These are phyloP conservation scores for Mus minutoides DNA, from an alignment of 2,797 vertebrate genomes.

Conservation along the genomic window DNA sequence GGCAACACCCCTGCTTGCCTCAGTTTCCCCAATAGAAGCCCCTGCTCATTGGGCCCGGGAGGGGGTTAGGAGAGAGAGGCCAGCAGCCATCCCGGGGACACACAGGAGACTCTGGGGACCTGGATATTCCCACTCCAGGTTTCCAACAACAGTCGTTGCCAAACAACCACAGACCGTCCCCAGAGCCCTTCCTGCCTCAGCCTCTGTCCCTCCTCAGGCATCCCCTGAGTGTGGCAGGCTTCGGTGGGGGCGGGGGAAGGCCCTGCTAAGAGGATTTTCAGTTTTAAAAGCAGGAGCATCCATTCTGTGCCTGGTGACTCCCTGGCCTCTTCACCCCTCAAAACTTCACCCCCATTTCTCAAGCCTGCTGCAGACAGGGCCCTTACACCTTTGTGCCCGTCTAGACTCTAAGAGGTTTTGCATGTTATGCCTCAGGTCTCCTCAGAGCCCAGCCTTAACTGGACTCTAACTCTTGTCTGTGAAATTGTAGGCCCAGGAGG, in stretches of 20 bases:
- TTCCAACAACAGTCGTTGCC: background rate
- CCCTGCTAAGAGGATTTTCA: background rate
- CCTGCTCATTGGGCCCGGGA: rapidly evolving
- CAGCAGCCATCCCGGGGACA: rapidly evolving
- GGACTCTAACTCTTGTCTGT: constrained; percentile 69
- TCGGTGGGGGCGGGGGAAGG: background rate
- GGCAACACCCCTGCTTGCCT: background rate
- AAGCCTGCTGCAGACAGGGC: no score
- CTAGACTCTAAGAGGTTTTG: no score
- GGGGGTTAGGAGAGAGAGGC: background rate
- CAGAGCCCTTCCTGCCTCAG: background rate
- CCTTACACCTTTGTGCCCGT: background rate
- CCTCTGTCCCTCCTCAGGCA: background rate
- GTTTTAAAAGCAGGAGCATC: no score
- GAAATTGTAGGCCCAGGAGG: no score
- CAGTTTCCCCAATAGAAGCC: background rate
- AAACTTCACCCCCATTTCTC: background rate
- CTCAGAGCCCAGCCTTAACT: background rate
- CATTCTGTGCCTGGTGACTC: background rate
- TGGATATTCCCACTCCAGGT: no score
- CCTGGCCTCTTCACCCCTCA: background rate
- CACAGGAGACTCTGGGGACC: background rate
- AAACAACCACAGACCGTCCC: background rate
- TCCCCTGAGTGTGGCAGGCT: background rate
- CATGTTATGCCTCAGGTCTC: no score